These are phyloP conservation scores for Clarias magur DNA, from an alignment of 2,113 vertebrate species.

Conservation along the genomic window DNA sequence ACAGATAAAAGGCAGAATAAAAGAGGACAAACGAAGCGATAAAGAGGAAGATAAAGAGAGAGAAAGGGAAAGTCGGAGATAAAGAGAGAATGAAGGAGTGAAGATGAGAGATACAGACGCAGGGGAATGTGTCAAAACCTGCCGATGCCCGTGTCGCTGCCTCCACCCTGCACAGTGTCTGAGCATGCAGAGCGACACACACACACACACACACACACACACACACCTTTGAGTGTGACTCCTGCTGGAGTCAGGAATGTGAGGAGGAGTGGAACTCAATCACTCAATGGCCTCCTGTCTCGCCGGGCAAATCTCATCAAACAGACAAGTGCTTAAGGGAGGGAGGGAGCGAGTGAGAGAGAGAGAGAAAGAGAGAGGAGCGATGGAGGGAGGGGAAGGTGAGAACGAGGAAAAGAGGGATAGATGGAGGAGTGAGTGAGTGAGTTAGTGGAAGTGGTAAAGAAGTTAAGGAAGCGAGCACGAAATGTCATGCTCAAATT, in stretches of 20 bases:
- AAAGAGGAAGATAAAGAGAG: not conserved
- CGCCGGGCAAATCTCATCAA: constrained; percentile 39
- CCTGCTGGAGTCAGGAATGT: constrained; percentile 31
- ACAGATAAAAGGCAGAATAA: constrained; percentile 36
- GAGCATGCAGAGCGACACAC: constrained; percentile 56
- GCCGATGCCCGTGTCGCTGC: constrained; percentile 56
- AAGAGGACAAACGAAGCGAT: not conserved
- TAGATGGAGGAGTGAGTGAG: not conserved
- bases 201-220: constrained; percentile 40
- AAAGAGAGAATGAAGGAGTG: constrained; percentile 46
- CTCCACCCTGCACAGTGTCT: constrained; percentile 60
- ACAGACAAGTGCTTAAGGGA: constrained; percentile 35
- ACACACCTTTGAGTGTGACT: constrained; percentile 29
- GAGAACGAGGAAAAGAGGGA: constrained; percentile 22
- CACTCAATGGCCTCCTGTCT: constrained; percentile 45
- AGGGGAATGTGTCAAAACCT: constrained; percentile 70
- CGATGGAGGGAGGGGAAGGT: not conserved
- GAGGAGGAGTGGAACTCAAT: constrained; percentile 40
- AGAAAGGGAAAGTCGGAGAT: not conserved
- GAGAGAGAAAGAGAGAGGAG: constrained; percentile 1
- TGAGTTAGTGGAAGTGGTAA: constrained; percentile 6
- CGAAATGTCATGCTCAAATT: constrained; percentile 51
- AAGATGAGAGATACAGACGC: constrained; percentile 50
- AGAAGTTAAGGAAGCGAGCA: constrained; percentile 32
- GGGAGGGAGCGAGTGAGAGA: constrained; percentile 9